A percentile compares a stretch with the other conserved stretches of the same genome.
These are phyloP conservation scores for Poeciliopsis occidentalis DNA, from an alignment of 2,113 vertebrate genomes.

Conservation along the genomic window DNA sequence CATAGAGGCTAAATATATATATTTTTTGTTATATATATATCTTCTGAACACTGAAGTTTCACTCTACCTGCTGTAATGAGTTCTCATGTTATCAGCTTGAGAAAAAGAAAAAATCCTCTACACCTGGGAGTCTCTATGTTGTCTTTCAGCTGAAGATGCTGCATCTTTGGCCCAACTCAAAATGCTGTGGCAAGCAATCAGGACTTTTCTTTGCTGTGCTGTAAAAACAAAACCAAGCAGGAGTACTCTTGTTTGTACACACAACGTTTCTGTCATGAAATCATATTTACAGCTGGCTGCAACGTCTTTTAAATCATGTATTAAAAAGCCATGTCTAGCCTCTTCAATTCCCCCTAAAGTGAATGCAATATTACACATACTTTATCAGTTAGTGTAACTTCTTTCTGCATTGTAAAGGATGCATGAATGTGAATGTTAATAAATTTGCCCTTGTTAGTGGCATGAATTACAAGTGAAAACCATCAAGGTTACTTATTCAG, in stretches of 20 bases:
- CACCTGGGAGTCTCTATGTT: neutral
- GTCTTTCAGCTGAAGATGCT: neutral
- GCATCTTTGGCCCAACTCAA: neutral
- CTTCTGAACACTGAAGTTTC: neutral
- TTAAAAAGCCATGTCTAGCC: neutral
- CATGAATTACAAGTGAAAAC: neutral
- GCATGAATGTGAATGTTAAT: neutral
- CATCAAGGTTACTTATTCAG: neutral
- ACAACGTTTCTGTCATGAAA: neutral
- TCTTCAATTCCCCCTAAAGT: neutral
- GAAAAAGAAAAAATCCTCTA: neutral
- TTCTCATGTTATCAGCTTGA: neutral
- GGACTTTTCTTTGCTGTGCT: constrained; percentile 1
- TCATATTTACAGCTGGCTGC: neutral
- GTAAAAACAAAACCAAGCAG: neutral
- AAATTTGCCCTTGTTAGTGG: neutral
- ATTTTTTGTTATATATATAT: neutral
- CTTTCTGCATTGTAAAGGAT: neutral
- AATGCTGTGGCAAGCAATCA: constrained; percentile 3
- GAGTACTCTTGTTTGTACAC: neutral
- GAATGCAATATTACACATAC: neutral
- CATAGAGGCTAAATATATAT: neutral
- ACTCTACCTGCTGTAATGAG: neutral
- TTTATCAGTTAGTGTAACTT: neutral
- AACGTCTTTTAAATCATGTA: neutral